A percentile compares a stretch with the other conserved stretches of the same genome.
Evolutionary conservation across 2,113 vertebrate genomes (phyloP).

Genomic region (Pterocles burchelli): DNA sequence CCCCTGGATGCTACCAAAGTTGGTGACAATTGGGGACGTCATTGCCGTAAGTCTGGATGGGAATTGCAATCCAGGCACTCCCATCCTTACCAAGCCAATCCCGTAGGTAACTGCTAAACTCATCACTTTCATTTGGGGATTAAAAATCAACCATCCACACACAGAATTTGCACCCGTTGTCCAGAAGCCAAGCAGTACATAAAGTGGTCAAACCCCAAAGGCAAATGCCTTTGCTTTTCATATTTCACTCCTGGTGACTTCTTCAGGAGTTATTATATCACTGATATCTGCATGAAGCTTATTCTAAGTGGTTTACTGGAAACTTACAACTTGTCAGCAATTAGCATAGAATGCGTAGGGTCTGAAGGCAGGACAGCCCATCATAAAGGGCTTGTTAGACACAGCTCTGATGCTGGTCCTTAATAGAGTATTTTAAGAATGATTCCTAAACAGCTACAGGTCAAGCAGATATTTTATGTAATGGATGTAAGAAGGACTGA

Average conservation of each 20-base stretch:
- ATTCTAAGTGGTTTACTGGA: slow-evolving; percentile 8
- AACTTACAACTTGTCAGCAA: slow-evolving; percentile 34
- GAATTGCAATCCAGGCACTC: background rate
- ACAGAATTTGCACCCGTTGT: background rate
- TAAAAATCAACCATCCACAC: background rate
- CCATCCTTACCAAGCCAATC: background rate
- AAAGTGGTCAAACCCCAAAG: background rate
- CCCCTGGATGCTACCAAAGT: background rate
- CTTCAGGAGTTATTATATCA: background rate
- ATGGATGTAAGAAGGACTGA: background rate
- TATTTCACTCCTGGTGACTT: background rate
- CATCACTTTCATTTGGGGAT: background rate
- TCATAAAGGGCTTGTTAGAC: slow-evolving; percentile 2
- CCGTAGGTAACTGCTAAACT: background rate
- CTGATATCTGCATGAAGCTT: background rate
- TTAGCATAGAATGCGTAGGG: slow-evolving; percentile 3
- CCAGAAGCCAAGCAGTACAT: background rate
- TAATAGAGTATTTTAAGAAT: slow-evolving; percentile 13
- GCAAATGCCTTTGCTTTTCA: background rate
- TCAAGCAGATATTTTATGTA: background rate
- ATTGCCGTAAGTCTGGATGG: background rate
- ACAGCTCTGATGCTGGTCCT: background rate
- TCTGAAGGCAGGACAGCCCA: background rate
- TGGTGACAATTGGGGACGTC: background rate
- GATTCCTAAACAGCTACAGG: background rate